Conservation (phyloP, 2,888 invertebrate genomes). For the Dryadula phaetusa region DNA sequence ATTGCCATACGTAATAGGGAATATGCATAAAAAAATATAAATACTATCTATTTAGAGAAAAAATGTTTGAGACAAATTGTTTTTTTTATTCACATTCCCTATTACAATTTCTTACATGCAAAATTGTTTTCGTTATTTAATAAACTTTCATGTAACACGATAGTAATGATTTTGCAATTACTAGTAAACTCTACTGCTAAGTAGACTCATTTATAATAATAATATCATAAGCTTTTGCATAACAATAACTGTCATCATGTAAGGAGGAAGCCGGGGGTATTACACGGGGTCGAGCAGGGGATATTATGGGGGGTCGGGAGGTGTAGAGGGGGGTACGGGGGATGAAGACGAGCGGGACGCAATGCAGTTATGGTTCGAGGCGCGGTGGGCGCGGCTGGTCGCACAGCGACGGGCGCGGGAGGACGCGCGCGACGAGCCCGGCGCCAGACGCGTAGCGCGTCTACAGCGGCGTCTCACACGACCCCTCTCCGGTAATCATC, state of each 20-base stretch:
- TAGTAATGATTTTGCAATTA: neutral
- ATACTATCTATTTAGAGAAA: too few relatives aligned
- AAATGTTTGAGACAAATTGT: too few relatives aligned
- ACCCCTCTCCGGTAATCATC: conserved; percentile 64
- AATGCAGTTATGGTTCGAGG: conserved; percentile 79
- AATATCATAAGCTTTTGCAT: conserved; percentile 11
- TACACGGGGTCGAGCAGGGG: conserved; percentile 4
- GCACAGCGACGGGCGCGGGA: conserved; percentile 66
- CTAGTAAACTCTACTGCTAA: too few relatives aligned
- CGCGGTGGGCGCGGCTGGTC: conserved; percentile 72
- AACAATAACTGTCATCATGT: conserved; percentile 1
- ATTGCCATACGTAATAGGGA: neutral
- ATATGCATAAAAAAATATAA: too few relatives aligned
- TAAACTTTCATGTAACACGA: neutral
- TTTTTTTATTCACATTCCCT: too few relatives aligned
- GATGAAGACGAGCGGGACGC: conserved; percentile 73
- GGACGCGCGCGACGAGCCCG: conserved; percentile 57
- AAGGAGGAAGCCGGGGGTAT: conserved; percentile 13
- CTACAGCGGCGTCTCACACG: conserved; percentile 68
- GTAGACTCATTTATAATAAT: neutral
- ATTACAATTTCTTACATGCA: neutral
- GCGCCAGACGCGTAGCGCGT: conserved; percentile 60
- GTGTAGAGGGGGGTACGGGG: conserved; percentile 45
- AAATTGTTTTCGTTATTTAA: neutral
- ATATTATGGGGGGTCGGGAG: conserved; percentile 6